Evolutionary conservation across 2,797 vertebrate genomes (phyloP).

Genomic region (Erpetoichthys calabaricus): DNA sequence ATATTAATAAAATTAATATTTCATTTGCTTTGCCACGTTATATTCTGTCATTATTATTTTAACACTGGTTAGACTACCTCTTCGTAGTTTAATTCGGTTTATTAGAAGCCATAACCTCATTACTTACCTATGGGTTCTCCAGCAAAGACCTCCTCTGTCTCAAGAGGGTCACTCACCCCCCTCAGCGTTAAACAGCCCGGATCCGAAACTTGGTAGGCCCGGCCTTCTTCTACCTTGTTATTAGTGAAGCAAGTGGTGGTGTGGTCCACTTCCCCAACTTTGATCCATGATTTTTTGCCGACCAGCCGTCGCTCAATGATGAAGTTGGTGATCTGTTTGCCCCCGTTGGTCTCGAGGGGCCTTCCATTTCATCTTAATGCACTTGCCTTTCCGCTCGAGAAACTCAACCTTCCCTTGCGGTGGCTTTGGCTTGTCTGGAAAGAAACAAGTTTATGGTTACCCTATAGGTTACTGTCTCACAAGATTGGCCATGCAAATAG

Average conservation of each 20-base stretch:
- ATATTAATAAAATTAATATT: too few relatives aligned
- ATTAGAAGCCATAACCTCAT: too few relatives aligned
- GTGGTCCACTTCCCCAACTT: slow-evolving; percentile 34
- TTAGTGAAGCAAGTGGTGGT: slow-evolving; percentile 34
- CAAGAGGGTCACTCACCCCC: slow-evolving; percentile 35
- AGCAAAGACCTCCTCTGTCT: slow-evolving; percentile 38
- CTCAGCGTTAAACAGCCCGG: slow-evolving; percentile 34
- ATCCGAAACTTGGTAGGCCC: slow-evolving; percentile 42
- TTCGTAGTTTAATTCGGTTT: too few relatives aligned
- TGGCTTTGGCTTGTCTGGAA: slow-evolving; percentile 38
- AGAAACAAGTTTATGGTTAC: neutral
- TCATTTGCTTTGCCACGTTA: too few relatives aligned
- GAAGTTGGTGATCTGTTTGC: slow-evolving; percentile 37
- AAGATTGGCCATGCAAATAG: neutral
- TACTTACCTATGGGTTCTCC: slow-evolving; percentile 42
- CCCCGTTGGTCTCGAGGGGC: slow-evolving; percentile 39
- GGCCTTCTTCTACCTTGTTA: slow-evolving; percentile 40
- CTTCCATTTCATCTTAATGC: slow-evolving; percentile 48
- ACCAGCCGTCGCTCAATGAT: slow-evolving; percentile 26
- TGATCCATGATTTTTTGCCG: slow-evolving; percentile 40
- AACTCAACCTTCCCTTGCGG: slow-evolving; percentile 44
- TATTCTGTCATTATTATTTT: too few relatives aligned
- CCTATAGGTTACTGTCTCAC: neutral
- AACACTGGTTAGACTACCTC: too few relatives aligned
- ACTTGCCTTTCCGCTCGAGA: slow-evolving; percentile 30